Base-by-base conservation (phyloP, 2,888 invertebrate genomes). In the Cheilosia scutellata region DNA sequence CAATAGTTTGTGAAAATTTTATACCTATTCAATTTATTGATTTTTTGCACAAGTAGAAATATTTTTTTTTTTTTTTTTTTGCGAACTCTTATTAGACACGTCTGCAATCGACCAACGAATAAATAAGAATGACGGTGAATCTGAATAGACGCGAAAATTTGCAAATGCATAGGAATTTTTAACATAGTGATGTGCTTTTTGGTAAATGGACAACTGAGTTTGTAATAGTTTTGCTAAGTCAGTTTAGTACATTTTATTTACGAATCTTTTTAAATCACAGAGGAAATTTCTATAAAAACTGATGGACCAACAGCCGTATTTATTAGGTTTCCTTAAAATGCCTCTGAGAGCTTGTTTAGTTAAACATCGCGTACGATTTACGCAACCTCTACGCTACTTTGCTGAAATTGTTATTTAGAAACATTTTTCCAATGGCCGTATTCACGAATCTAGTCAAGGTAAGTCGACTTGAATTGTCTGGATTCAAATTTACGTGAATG, bases 61-160 rank as follows among this genome's bases (percentile, higher is more conserved):
- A 27, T 6, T 4, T n/a, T 49, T 29, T 70, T 11, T 70, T 51
- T n/a, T 6, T 4, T n/a, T 49, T 29, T 70, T 11, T 70, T 51
- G 44, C 55, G 65, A 79, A 37, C 68, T 78, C 20, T 40, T 47
- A 53, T 71, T 25, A 72, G 53, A 76, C 74, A 72, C 89, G 89
- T 89, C 88, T 68, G 27, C 89, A 88, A 87, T 82, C 70, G 44
- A 25, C 62, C 31, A 84, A 79, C 82, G 57, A 77, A 83, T 87
- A 88, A 88, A 87, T 87, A 44, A 82, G 88, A 88, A 80, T 89
- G 86, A 49, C 63, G 47, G 82, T 75, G 3, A 7, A 47, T 2
- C 78, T 76, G 16, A 20, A 44, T 1, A 7, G 3, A 7, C 47
- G 20, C 20, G 20, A 20, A 20, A 60, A 33, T 33, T 27, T 57